phyloP scores from a whole-genome alignment of 2,113 vertebrate genomes.

The Ellobius talpinus region DNA sequence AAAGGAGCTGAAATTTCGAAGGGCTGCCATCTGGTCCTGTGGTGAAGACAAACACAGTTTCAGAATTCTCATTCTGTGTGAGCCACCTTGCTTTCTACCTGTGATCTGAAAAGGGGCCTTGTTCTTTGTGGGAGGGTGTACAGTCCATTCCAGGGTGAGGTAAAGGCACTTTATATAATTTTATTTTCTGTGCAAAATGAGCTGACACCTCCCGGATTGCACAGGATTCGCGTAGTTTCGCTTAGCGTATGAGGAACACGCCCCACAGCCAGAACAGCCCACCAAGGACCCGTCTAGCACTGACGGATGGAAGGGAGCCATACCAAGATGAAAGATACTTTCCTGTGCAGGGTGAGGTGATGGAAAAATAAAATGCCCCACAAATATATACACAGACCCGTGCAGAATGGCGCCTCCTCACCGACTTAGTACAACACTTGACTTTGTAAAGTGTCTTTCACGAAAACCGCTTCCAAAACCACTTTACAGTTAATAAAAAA shows the following conservation, averaged over 20 bases:
- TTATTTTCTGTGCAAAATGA: slow-evolving; percentile 69
- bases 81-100: slow-evolving; percentile 47
- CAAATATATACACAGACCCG: slow-evolving; percentile 43
- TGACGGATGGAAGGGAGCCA: slow-evolving; percentile 41
- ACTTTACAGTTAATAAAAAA: slow-evolving; percentile 66
- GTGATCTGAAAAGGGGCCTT: not conserved
- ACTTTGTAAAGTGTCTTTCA: slow-evolving; percentile 59
- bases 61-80: slow-evolving; percentile 29
- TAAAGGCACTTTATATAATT: slow-evolving; percentile 63
- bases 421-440: not conserved
- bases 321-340: slow-evolving; percentile 56
- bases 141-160: slow-evolving; percentile 16
- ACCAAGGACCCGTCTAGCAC: slow-evolving; percentile 12
- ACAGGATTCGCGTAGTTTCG: slow-evolving; percentile 30
- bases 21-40: not conserved
- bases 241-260: slow-evolving; percentile 32
- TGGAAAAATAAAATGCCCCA: slow-evolving; percentile 69
- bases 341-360: slow-evolving; percentile 59
- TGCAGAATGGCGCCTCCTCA: slow-evolving; percentile 28
- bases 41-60: slow-evolving; percentile 14
- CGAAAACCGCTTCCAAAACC: slow-evolving; percentile 57
- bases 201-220: slow-evolving; percentile 35
- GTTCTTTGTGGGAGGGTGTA: not conserved
- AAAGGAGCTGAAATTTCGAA: not conserved
- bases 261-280: slow-evolving; percentile 47